phyloP scores from a whole-genome alignment of 2,113 vertebrate genomes.

The Bufo bufo region DNA sequence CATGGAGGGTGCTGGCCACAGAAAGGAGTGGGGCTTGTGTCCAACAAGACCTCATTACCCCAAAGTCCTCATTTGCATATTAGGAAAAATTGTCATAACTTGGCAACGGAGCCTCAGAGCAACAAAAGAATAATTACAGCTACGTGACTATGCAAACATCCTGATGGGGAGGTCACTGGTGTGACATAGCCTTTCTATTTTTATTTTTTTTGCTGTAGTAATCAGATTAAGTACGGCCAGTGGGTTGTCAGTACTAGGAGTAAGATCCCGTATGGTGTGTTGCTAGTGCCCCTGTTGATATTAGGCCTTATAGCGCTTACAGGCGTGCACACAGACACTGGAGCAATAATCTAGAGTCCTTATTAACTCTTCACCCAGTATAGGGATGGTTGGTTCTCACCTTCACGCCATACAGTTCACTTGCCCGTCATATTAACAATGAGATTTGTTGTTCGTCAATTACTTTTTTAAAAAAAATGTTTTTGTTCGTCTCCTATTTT shows the following conservation, averaged over 20 bases:
- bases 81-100: too few relatives aligned
- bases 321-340: slow-evolving; percentile 11
- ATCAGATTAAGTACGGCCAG: slow-evolving; percentile 8
- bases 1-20: too few relatives aligned
- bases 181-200: too few relatives aligned
- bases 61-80: too few relatives aligned
- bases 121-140: too few relatives aligned
- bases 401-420: slow-evolving; percentile 10
- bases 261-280: slow-evolving; percentile 8
- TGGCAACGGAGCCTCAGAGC: too few relatives aligned
- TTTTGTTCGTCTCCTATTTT: neutral
- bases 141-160: too few relatives aligned
- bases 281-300: neutral
- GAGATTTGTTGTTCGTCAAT: neutral
- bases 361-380: neutral
- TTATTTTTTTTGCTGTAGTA: neutral
- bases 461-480: neutral
- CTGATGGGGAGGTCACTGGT: too few relatives aligned
- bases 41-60: too few relatives aligned
- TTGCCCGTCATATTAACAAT: slow-evolving; percentile 26
- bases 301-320: slow-evolving; percentile 42
- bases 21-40: too few relatives aligned
- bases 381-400: neutral
- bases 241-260: neutral
- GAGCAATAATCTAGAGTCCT: slow-evolving; percentile 47